Base-by-base conservation (phyloP, 1,140 invertebrate genomes). In the Drosophila subobscura region DNA sequence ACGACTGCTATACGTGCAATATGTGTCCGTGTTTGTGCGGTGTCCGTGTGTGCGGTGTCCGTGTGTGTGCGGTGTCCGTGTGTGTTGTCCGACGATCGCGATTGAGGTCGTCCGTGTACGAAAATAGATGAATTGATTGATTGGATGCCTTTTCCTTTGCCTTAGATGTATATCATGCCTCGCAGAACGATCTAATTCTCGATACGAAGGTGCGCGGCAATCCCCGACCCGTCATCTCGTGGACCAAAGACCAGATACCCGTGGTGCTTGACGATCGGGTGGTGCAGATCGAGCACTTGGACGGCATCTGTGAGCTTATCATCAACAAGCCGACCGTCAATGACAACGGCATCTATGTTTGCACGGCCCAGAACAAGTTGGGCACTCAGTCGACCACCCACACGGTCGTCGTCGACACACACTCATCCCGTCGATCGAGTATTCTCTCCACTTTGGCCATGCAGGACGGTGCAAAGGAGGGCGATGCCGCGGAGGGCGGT, bases 141-240 rank as follows among this genome's bases (percentile, higher is more conserved):
- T 81, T 89, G 83, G 77, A 79, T 71, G 72, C 49, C 51, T 84
- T 71, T 65, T 67, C 53, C 41, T 56, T 65, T 27, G 63, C 40
- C 64, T 52, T 66, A 96, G 95, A 96, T 91, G 93, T 92, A 10
- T 96, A 95, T 86, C 94, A 94, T 83, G 92, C 93, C 66, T 92
- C 93, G 25, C 94, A 95, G 78, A 94, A 96, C 91, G 95, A 96
- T 90, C 90, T 97, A 49, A 92, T 95, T 37, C 91, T 97, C 61
- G 96, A 97, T 90, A 97, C 96, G 79, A 93, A 94, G 64, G 94
- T 97, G 41, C 93, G 94, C 72, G 95, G 95, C 49, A 93, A 95
- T 81, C 95, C 96, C 4, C 90, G 93, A n/a, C 95, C 96, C n/a
- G 93, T 92, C 3, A 94, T 97, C 56, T 94, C 94, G 22, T 98